Conservation (phyloP, 1,140 invertebrate genomes). For the Pissodes strobi region DNA sequence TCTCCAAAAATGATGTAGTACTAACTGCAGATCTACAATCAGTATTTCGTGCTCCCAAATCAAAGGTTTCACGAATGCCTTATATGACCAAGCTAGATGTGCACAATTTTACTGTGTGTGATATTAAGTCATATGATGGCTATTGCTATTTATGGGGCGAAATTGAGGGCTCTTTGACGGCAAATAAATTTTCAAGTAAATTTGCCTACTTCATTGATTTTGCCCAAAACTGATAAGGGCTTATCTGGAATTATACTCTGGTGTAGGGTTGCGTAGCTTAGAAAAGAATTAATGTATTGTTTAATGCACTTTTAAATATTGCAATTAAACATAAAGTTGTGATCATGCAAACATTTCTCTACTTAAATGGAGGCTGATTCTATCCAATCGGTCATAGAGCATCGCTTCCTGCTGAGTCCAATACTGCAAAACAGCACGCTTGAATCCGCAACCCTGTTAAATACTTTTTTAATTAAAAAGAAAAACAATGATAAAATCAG, state of each 20-base stretch:
- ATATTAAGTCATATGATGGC: no score
- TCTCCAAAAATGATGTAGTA: conserved; percentile 24
- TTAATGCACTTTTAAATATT: conserved; percentile 32
- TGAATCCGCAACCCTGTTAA: conserved; percentile 8
- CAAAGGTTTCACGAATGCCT: conserved; percentile 23
- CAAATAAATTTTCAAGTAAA: no score
- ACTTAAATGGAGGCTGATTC: conserved; percentile 29
- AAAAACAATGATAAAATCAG: conserved; percentile 16
- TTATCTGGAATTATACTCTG: conserved; percentile 14
- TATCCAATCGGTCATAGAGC: conserved; percentile 12
- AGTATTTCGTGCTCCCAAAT: conserved; percentile 30
- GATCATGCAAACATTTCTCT: conserved; percentile 30
- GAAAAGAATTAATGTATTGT: conserved; percentile 29
- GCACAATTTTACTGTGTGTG: conserved; percentile 27
- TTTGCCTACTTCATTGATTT: no score
- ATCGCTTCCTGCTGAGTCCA: conserved; percentile 26
- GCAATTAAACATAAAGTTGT: conserved; percentile 15
- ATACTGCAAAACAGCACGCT: neutral
- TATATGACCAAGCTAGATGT: conserved; percentile 27
- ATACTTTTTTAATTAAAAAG: conserved; percentile 21
- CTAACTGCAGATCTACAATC: conserved; percentile 31
- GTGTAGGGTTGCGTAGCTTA: conserved; percentile 28
- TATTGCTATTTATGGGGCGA: conserved; percentile 32
- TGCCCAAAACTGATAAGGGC: no score
- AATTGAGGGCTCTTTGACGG: no score